Evolutionary conservation across 2,888 invertebrate species (phyloP), one percentile per base, ranked within the genome.

Genomic region (Chrysina gloriosa): DNA sequence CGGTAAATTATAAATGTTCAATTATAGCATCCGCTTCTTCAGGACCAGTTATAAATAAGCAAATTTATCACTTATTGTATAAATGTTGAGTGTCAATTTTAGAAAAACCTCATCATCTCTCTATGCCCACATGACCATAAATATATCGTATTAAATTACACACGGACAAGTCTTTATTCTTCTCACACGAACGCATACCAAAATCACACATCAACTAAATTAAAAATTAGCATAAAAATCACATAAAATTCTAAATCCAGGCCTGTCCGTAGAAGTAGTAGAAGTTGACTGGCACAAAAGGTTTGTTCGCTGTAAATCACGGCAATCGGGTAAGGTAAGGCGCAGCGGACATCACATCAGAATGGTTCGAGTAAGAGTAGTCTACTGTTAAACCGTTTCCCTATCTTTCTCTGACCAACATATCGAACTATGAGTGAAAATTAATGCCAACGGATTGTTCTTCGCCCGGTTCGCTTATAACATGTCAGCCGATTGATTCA

Each of bases 141-240:
- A 74, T 74, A 72, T 70, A 72, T 70, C 73, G 71, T 73, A 73
- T 74, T 76, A 75, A 74, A 75, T 75, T 73, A 75, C 70, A 56
- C 65, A 67, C 71, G 14, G 58, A 14, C 58, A 58, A 58, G 39
- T 58, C 23, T 58, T 39, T 39, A 36, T 58, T 58, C 58, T 39
- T 29, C 54, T 31, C 54, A 36, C 19, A n/a, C 54, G 9, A 29
- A 21, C 39, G 36, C 36, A 68, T 70, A 67, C 70, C 72, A 66
- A 73, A 75, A 75, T 75, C 75, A 76, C 74, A 74, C 69, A 75
- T 76, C 75, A 73, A 75, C 70, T 75, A 79, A 80, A 81, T 80
- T 80, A 79, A 74, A 75, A 78, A 83, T 83, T 82, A 81, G 80
- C 83, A 83, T 83, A 83, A 82, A 83, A 81, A 82, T 80, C 82